Base-by-base conservation (phyloP, 2,888 invertebrate species). In the Eudemis profundana region DNA sequence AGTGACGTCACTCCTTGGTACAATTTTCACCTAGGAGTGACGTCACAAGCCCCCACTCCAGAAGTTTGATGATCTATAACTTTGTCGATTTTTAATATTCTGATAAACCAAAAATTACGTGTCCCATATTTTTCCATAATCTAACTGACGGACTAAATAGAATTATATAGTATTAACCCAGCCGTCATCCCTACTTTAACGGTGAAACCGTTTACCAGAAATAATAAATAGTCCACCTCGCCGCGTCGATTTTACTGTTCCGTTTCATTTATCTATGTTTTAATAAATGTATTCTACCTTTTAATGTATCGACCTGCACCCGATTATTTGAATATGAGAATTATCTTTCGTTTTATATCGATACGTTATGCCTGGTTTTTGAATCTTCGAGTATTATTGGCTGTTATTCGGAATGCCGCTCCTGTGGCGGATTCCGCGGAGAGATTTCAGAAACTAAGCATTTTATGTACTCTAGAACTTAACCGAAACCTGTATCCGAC, bases 401-500 rank as follows among this genome's bases (percentile, higher is more conserved):
- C 4, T 3, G 2, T 15, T 17, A 21, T 17, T 46, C 21, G 12
- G 4, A 21, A n/a, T 2, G 10, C 27, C 1, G 10, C 7, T 40
- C 12, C 7, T 15, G 17, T 27, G 27, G 5, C 19, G 5, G 40
- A 19, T 23, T 4, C 2, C 15, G 10, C 8, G 17, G 15, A 33
- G 3, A 42, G 19, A 17, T 15, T 49, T 63, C 49, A 57, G 33
- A 57, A 33, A 63, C 46, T 23, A 54, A 49, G 56, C 49, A 57
- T 63, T 54, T 44, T 50, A 38, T 56, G 38, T 62, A 27, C 19
- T 12, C 19, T 36, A 47, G 33, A 38, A 62, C 38, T 36, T 10
- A 40, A 54, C 38, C 19, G 47, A 47, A 62, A 54, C 47, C 29
- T 56, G 62, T 63, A 56, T 56, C 40, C 62, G 62, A 63, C 38